Percentiles rank a stretch among this genome's conserved stretches.
phyloP scores from a whole-genome alignment of 2,888 invertebrate species.

The Macaria notata region DNA sequence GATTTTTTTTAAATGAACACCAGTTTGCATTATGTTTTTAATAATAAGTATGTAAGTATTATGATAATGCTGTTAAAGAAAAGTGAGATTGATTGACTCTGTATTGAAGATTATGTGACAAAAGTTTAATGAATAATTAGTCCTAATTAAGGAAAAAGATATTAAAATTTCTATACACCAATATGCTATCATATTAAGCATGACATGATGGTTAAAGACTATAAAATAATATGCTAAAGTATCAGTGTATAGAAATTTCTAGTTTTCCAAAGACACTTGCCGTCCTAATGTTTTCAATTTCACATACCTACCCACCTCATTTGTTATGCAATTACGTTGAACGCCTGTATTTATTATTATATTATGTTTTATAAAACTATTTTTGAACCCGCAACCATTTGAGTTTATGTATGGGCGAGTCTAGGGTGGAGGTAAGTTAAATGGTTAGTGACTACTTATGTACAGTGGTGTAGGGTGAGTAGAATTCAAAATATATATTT shows the following conservation, averaged over 20 bases:
- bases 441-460: slow-evolving; percentile 1
- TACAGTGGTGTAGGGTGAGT: neutral
- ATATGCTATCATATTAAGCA: neutral
- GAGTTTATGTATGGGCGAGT: too few relatives aligned
- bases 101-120: neutral
- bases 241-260: slow-evolving; percentile 10
- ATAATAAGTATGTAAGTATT: neutral
- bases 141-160: slow-evolving; percentile 12
- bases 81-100: too few relatives aligned
- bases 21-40: slow-evolving; percentile 2
- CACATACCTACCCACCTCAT: slow-evolving; percentile 66
- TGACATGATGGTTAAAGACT: too few relatives aligned
- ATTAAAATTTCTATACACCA: slow-evolving; percentile 11
- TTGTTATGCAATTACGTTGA: slow-evolving; percentile 66
- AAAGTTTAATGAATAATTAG: slow-evolving; percentile 19
- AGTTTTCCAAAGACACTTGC: slow-evolving; percentile 58
- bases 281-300: slow-evolving; percentile 60
- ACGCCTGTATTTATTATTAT: slow-evolving; percentile 72
- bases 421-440: slow-evolving; percentile 17
- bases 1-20: neutral
- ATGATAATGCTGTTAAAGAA: neutral
- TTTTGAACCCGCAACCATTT: slow-evolving; percentile 41
- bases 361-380: slow-evolving; percentile 75
- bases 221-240: too few relatives aligned
- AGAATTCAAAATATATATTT: neutral